Evolutionary conservation across 2,888 invertebrate species (phyloP), one percentile per base, ranked within the genome.

Genomic region (Synergus umbraculus): DNA sequence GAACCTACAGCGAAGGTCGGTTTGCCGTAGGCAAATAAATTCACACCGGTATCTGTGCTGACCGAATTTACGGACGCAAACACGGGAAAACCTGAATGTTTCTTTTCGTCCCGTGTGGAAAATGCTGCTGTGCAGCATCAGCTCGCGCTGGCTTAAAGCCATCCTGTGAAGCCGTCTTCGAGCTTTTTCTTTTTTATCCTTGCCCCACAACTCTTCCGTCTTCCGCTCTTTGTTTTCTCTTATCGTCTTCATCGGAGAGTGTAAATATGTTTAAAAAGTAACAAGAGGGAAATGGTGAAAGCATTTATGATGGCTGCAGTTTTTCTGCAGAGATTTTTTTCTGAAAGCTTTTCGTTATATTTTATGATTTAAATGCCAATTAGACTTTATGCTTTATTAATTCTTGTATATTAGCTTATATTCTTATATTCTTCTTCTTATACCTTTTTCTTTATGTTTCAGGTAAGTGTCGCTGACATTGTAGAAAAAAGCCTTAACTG

Each of bases 21-120:
- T 76, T 67, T 60, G 77, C 78, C 37, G 67, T 60, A 77, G 76
- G 80, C 79, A 80, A 83, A 85, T 85, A 83, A 85, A 84, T 85
- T 84, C 81, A 83, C 84, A 85, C 83, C 83, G 78, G 78, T 82
- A 79, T 81, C 80, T 77, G 65, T 82, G 60, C 69, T 67, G 60
- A 22, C 76, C 46, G 65, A 82, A 81, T 83, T 80, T 81, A 78
- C 76, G 76, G 73, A 76, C 79, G 76, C 54, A 73, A 73, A 73
- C 73, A 73, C 73, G n/a, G 49, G 7, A 65, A 77, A 77, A 77
- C 13, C 12, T 64, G 18, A 44, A 43, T n/a, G 12, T 77, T n/a
- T 77, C 44, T 15, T 15, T 63, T 76, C 37, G 12, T 54, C 41
- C 41, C 8, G 76, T 76, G 58, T n/a, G 18, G 76, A 60, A 60